A percentile compares a stretch with the other conserved stretches of the same genome.
phyloP scores from a whole-genome alignment of 2,113 vertebrate genomes.

The Danionella cerebrum region DNA sequence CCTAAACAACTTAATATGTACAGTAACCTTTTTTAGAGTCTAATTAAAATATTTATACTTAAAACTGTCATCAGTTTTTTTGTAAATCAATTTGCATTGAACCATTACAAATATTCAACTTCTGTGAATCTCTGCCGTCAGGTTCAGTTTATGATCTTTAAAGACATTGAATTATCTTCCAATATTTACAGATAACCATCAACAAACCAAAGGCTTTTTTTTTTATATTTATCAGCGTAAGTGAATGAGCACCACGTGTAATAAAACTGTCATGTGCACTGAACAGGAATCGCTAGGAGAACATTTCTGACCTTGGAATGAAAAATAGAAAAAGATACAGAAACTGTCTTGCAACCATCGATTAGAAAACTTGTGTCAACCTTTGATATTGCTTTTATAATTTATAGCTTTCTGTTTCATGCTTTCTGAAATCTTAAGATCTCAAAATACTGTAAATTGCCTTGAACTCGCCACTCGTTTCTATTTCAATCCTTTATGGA shows the following conservation, averaged over 20 bases:
- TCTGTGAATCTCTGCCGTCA: not conserved
- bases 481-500: not conserved
- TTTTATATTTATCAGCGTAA: not conserved
- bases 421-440: not conserved
- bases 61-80: too few species aligned
- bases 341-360: not conserved
- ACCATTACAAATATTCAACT: too few species aligned
- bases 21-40: too few species aligned
- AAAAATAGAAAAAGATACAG: not conserved
- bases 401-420: not conserved
- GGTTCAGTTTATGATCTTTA: not conserved
- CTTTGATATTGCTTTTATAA: not conserved
- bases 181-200: not conserved
- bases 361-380: not conserved
- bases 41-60: too few species aligned
- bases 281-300: not conserved
- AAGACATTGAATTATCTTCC: not conserved
- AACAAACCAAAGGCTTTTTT: not conserved
- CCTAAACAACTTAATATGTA: too few species aligned
- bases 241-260: not conserved
- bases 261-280: not conserved
- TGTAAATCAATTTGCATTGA: too few species aligned
- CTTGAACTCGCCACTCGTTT: not conserved
- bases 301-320: constrained; percentile 6
- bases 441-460: not conserved